Conservation (phyloP, 2,888 invertebrate genomes). For the Heliconius hortense region DNA sequence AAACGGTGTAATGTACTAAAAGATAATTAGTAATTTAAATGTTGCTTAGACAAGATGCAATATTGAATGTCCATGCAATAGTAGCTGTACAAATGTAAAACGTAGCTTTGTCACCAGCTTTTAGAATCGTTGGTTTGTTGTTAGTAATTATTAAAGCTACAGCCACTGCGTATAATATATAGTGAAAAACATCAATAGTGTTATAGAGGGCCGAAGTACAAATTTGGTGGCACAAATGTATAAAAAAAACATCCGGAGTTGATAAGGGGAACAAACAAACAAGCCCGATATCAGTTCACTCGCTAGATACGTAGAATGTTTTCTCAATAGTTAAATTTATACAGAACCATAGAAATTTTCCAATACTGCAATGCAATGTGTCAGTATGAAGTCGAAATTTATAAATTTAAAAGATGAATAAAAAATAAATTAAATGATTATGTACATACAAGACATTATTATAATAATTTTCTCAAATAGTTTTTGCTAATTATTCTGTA, state of each 20-base stretch:
- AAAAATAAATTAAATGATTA: neutral
- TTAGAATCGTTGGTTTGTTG: neutral
- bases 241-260: conserved; percentile 82
- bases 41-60: conserved; percentile 33
- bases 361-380: neutral
- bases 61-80: conserved; percentile 30
- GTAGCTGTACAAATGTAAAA: conserved; percentile 15
- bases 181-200: conserved; percentile 58
- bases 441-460: neutral
- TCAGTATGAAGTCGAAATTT: neutral
- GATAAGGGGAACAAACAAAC: conserved; percentile 81
- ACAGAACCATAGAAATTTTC: conserved; percentile 1
- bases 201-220: conserved; percentile 70
- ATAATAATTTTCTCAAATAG: neutral
- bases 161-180: neutral
- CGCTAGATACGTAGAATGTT: conserved; percentile 73
- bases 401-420: no score
- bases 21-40: conserved; percentile 34
- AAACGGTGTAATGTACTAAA: conserved; percentile 21
- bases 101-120: conserved; percentile 8
- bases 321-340: conserved; percentile 59
- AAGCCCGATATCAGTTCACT: conserved; percentile 78
- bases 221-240: conserved; percentile 77
- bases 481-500: neutral
- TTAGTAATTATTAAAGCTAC: neutral